Percentiles rank a stretch among this genome's conserved stretches.
phyloP scores from a whole-genome alignment of 2,888 invertebrate species.

The Cactoblastis cactorum region DNA sequence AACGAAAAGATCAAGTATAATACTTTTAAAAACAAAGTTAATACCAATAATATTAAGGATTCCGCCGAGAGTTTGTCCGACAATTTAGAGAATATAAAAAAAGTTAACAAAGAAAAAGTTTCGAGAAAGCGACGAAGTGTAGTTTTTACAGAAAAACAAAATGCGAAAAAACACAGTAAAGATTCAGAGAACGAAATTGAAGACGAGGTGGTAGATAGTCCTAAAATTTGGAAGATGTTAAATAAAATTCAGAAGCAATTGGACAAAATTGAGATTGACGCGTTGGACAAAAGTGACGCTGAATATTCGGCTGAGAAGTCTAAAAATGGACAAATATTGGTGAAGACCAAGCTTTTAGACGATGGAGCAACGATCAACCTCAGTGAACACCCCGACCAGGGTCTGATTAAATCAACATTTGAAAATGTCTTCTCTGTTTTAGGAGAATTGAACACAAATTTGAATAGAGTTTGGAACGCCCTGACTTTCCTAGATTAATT shows the following conservation, averaged over 20 bases:
- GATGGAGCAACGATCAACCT: constrained; percentile 38
- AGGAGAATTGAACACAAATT: constrained; percentile 55
- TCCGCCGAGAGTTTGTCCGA: constrained; percentile 16
- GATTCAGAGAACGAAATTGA: constrained; percentile 47
- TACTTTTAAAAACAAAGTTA: constrained; percentile 14
- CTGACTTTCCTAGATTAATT: constrained; percentile 52
- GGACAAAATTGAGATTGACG: constrained; percentile 37
- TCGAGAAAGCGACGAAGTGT: constrained; percentile 21
- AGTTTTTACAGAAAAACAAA: constrained; percentile 21
- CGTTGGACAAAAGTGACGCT: constrained; percentile 21
- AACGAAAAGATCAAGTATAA: constrained; percentile 20
- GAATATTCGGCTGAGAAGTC: constrained; percentile 25
- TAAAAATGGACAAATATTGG: constrained; percentile 30
- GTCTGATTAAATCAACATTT: constrained; percentile 50
- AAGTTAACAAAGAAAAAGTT: constrained; percentile 20
- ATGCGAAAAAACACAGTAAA: constrained; percentile 26
- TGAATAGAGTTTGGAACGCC: constrained; percentile 55
- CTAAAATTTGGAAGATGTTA: constrained; percentile 44
- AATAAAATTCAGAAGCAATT: constrained; percentile 45
- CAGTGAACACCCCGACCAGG: constrained; percentile 39
- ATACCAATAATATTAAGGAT: constrained; percentile 20
- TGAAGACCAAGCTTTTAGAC: constrained; percentile 44
- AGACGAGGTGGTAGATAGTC: constrained; percentile 31
- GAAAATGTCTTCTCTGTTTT: constrained; percentile 47
- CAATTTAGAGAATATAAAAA: constrained; percentile 20